A percentile compares a stretch with the other conserved stretches of the same genome.
Conservation (phyloP, 2,113 vertebrate genomes). For the Brachypteracias leptosomus region DNA sequence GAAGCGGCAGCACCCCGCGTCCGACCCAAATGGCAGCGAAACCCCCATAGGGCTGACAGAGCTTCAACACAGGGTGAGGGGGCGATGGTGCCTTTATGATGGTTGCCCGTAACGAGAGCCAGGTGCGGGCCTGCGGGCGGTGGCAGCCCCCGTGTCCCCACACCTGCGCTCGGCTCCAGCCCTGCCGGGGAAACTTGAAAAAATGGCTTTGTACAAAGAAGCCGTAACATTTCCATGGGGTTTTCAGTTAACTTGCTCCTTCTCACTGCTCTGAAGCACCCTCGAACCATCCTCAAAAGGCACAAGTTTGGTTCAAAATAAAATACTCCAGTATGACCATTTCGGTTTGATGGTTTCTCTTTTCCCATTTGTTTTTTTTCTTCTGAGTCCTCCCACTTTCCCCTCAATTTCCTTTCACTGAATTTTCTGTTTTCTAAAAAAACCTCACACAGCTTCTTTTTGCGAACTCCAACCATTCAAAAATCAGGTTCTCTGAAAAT, state of each 20-base stretch:
- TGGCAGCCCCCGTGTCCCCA: not conserved
- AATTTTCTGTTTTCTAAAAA: not conserved
- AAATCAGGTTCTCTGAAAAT: not conserved
- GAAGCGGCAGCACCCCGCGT: fast-evolving
- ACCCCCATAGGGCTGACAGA: fast-evolving
- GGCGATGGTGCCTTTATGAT: fast-evolving
- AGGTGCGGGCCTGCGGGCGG: not conserved
- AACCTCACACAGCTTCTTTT: fast-evolving
- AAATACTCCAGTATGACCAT: not conserved
- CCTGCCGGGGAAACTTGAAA: fast-evolving
- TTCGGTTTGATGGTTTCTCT: not conserved
- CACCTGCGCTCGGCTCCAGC: not conserved
- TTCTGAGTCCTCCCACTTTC: not conserved
- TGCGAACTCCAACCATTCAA: fast-evolving
- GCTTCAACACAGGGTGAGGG: fast-evolving
- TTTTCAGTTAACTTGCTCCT: not conserved
- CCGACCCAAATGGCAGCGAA: fast-evolving
- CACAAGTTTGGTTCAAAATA: not conserved
- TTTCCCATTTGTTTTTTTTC: not conserved
- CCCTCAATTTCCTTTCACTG: not conserved
- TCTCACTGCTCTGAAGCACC: not conserved
- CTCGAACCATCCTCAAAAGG: not conserved
- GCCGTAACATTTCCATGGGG: fast-evolving
- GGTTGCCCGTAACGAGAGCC: not conserved
- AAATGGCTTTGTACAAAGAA: fast-evolving